Percentiles rank a stretch among this genome's conserved stretches.
These are phyloP conservation scores for Lycophotia porphyrea DNA, from an alignment of 2,888 invertebrate genomes.

Conservation along the genomic window DNA sequence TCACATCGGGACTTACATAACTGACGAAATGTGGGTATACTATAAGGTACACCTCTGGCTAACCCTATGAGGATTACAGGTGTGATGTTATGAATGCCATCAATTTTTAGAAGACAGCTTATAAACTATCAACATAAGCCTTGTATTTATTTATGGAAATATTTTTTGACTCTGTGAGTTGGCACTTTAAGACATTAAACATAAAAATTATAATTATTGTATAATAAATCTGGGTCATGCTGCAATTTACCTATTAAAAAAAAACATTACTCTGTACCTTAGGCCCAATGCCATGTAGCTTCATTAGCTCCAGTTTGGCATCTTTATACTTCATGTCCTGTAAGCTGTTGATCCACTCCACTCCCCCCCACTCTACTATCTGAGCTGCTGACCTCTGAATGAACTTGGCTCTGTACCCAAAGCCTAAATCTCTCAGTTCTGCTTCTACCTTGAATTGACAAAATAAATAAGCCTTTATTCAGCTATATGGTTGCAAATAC, in stretches of 20 bases:
- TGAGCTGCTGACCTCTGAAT: slow-evolving; percentile 93
- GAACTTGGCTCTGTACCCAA: slow-evolving; percentile 97
- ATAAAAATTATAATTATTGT: not conserved
- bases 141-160: not conserved
- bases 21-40: not conserved
- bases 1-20: not conserved
- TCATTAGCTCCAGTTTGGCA: slow-evolving; percentile 93
- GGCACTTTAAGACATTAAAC: not conserved
- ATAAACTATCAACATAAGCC: not conserved
- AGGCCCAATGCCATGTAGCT: slow-evolving; percentile 97
- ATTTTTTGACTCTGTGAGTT: not conserved
- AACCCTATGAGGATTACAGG: not conserved
- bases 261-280: slow-evolving; percentile 91
- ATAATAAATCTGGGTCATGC: no score
- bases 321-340: slow-evolving; percentile 92
- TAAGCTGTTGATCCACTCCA: slow-evolving; percentile 93
- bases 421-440: slow-evolving; percentile 93
- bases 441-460: slow-evolving; percentile 91
- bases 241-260: not conserved
- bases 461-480: not conserved
- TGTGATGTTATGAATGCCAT: no score
- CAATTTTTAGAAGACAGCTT: not conserved
- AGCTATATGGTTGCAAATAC: not conserved
- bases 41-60: not conserved
- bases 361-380: slow-evolving; percentile 93